Percentiles rank a stretch among this genome's conserved stretches.
Evolutionary conservation across 2,888 invertebrate species (phyloP).

Genomic region (Lacanobia wlatinum): DNA sequence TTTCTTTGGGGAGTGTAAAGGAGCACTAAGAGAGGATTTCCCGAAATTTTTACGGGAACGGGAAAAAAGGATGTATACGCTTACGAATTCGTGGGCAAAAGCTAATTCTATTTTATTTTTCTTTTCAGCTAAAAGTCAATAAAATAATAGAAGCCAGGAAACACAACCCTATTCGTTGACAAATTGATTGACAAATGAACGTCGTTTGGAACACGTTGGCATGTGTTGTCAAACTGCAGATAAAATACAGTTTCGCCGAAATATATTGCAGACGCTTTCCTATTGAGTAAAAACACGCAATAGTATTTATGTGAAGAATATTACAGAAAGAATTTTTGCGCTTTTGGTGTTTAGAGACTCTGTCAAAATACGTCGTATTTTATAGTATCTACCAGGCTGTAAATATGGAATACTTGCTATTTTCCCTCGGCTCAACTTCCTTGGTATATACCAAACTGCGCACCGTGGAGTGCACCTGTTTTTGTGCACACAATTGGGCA

Average conservation of each 20-base stretch:
- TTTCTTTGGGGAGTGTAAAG: no score
- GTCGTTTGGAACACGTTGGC: not conserved
- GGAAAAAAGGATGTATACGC: no score
- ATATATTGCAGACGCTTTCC: not conserved
- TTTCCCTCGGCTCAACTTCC: no score
- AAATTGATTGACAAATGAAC: constrained; percentile 34
- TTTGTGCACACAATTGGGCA: no score
- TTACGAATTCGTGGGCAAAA: no score
- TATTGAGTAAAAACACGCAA: constrained; percentile 14
- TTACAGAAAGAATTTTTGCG: not conserved
- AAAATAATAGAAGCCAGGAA: no score
- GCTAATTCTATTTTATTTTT: no score
- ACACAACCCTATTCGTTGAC: not conserved
- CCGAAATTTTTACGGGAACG: no score
- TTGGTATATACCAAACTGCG: no score
- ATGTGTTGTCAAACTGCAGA: not conserved
- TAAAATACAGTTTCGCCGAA: constrained; percentile 10
- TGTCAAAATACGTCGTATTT: not conserved
- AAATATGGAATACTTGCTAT: not conserved
- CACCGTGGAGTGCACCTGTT: no score
- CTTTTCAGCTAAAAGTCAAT: no score
- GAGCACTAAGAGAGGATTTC: no score
- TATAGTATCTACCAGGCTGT: not conserved
- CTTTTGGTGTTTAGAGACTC: not conserved
- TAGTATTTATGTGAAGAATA: not conserved